Evolutionary conservation across 2,113 vertebrate species (phyloP).

Genomic region (Cyrtonyx montezumae): DNA sequence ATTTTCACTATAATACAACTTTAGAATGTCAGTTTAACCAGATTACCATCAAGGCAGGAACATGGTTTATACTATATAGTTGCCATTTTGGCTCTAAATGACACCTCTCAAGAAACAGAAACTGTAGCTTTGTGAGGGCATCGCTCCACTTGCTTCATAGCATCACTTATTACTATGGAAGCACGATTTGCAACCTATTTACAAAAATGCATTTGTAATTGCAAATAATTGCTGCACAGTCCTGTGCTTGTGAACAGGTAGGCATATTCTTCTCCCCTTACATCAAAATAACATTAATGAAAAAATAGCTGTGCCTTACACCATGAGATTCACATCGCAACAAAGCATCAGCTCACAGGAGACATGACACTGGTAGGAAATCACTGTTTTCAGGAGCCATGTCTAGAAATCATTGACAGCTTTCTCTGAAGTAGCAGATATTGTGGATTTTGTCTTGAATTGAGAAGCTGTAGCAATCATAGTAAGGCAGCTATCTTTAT

Average conservation of each 20-base stretch:
- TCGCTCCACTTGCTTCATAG: not conserved
- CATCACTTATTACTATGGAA: not conserved
- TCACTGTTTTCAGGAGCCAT: not conserved
- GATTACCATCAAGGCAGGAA: not conserved
- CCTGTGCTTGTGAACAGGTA: not conserved
- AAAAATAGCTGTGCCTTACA: not conserved
- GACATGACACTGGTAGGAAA: not conserved
- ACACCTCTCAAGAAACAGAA: not conserved
- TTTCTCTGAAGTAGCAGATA: not conserved
- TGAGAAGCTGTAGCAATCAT: not conserved
- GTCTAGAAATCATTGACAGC: not conserved
- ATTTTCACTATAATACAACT: not conserved
- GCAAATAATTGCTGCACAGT: not conserved
- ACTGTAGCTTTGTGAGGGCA: not conserved
- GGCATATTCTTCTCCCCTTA: not conserved
- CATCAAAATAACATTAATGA: not conserved
- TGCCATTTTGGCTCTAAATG: not conserved
- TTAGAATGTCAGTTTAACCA: not conserved
- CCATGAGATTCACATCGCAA: not conserved
- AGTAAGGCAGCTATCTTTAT: not conserved
- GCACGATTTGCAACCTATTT: not conserved
- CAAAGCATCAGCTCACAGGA: not conserved
- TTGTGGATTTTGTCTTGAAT: not conserved
- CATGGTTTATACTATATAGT: not conserved
- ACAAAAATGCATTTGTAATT: not conserved